A percentile compares a stretch with the other conserved stretches of the same genome.
These are phyloP conservation scores for Ceriagrion tenellum DNA, from an alignment of 2,888 invertebrate species.

Conservation along the genomic window DNA sequence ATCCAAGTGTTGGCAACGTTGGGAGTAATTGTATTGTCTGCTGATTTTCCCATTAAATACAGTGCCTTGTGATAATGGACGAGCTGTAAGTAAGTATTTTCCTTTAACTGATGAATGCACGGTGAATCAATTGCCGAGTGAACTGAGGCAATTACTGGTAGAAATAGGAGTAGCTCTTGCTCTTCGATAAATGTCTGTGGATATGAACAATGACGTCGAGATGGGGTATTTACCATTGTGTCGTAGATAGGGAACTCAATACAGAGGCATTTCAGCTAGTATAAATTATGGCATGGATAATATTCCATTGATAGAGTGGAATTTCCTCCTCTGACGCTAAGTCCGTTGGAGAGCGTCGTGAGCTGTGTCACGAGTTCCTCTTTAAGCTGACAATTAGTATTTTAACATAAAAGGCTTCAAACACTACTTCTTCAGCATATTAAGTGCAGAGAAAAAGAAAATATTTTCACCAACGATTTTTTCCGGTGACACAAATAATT, in stretches of 20 bases:
- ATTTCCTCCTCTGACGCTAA: too few species aligned
- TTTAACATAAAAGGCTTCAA: too few species aligned
- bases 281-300: not conserved
- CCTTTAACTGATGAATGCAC: not conserved
- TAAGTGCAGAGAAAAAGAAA: too few species aligned
- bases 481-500: too few species aligned
- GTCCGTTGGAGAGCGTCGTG: too few species aligned
- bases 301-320: not conserved
- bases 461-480: too few species aligned
- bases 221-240: not conserved
- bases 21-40: conserved; percentile 3
- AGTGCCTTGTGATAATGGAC: not conserved
- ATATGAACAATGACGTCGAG: not conserved
- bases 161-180: not conserved
- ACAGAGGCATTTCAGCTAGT: not conserved
- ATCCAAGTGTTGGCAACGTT: not conserved
- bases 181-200: not conserved
- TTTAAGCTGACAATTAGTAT: too few species aligned
- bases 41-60: not conserved
- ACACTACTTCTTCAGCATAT: too few species aligned
- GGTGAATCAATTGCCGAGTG: not conserved
- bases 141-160: not conserved
- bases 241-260: not conserved
- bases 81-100: not conserved
- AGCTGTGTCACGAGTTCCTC: too few species aligned